These are phyloP conservation scores for Gnathonemus longibarbis DNA, from an alignment of 2,113 vertebrate species.

Conservation along the genomic window DNA sequence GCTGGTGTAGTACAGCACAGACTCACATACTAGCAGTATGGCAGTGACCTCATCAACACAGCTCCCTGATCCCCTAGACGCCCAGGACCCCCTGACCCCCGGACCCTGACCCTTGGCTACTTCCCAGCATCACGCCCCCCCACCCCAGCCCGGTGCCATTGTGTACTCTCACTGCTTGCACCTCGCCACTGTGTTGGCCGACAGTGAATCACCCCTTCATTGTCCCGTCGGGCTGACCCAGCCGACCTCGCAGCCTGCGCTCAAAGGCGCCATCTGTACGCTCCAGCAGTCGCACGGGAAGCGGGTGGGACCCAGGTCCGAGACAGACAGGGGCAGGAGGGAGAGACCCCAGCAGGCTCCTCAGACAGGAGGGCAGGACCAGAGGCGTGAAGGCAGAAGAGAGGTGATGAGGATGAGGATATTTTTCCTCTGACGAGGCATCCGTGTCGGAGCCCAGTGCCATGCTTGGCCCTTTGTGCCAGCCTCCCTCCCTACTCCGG, in stretches of 20 bases:
- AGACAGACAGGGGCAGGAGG: conserved; percentile 12
- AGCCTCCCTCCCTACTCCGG: conserved; percentile 1
- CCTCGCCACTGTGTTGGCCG: conserved; percentile 51
- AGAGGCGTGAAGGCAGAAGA: conserved; percentile 18
- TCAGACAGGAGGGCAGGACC: conserved; percentile 5
- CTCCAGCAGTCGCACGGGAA: conserved; percentile 62
- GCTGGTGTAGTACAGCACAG: background rate
- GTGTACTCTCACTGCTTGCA: conserved; percentile 66
- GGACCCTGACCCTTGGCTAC: conserved; percentile 27
- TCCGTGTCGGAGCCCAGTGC: background rate
- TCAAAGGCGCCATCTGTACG: conserved; percentile 73
- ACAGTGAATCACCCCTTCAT: conserved; percentile 61
- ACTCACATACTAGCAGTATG: conserved; percentile 22
- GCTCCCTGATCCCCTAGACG: background rate
- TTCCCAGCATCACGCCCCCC: conserved; percentile 3
- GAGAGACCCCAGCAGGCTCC: conserved; percentile 16
- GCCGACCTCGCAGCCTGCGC: conserved; percentile 62
- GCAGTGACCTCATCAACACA: background rate
- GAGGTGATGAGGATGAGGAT: background rate
- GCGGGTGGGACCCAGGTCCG: conserved; percentile 22
- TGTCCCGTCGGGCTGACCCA: conserved; percentile 65
- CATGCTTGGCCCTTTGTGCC: background rate
- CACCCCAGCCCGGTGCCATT: conserved; percentile 52
- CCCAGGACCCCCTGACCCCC: background rate
- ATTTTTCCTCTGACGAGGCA: background rate